A percentile compares a stretch with the other conserved stretches of the same genome.
These are phyloP conservation scores for Enteromius unitaeniatus DNA, from an alignment of 2,797 vertebrate species.

Conservation along the genomic window DNA sequence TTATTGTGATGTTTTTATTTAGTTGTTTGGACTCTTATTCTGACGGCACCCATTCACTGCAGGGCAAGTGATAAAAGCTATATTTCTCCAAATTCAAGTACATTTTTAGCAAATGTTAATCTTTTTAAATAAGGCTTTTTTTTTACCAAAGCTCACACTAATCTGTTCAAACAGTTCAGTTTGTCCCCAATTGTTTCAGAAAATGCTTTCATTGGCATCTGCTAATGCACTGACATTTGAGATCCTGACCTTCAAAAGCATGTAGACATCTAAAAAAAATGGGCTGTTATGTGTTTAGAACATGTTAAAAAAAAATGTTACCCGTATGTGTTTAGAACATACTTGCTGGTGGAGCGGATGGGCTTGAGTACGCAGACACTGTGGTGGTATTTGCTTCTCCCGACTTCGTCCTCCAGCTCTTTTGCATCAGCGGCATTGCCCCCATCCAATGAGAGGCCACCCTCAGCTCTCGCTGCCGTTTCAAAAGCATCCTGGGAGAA, in stretches of 20 bases:
- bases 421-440: conserved; percentile 78
- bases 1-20: background rate
- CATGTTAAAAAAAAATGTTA: conserved; percentile 68
- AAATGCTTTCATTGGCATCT: conserved; percentile 5
- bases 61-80: background rate
- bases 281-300: background rate
- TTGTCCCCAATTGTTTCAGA: background rate
- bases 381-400: conserved; percentile 87
- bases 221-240: conserved; percentile 1
- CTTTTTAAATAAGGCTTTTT: background rate
- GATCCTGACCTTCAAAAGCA: background rate
- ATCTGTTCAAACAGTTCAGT: background rate
- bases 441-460: conserved; percentile 84
- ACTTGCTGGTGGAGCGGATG: conserved; percentile 89
- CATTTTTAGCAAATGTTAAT: background rate
- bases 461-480: conserved; percentile 85
- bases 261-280: conserved; percentile 6
- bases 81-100: background rate
- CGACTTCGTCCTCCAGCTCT: conserved; percentile 80
- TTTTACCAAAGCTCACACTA: background rate
- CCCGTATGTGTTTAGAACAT: conserved; percentile 60
- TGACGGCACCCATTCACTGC: background rate
- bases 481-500: conserved; percentile 83
- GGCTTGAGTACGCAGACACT: conserved; percentile 84
- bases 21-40: too few species aligned